These are phyloP conservation scores for Drosophila mojavensis DNA, from an alignment of 1,140 invertebrate species.

Conservation along the genomic window DNA sequence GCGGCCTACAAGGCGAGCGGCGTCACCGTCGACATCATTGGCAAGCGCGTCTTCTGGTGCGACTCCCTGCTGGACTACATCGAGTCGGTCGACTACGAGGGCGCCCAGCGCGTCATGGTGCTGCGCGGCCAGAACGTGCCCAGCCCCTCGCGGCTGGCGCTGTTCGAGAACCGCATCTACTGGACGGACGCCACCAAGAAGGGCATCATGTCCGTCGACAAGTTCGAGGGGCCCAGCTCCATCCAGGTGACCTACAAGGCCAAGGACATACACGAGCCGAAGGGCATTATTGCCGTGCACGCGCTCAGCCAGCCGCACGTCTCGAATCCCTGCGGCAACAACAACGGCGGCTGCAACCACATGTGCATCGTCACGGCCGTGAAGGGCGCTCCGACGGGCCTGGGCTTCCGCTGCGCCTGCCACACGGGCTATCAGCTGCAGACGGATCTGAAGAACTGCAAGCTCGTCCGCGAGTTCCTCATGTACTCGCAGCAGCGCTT, in stretches of 20 bases:
- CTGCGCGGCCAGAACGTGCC: slow-evolving; percentile 93
- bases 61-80: slow-evolving; percentile 98
- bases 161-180: slow-evolving; percentile 96
- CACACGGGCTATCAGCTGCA: slow-evolving; percentile 94
- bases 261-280: slow-evolving; percentile 91
- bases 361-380: slow-evolving; percentile 96
- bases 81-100: slow-evolving; percentile 98
- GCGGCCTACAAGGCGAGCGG: slow-evolving; percentile 96
- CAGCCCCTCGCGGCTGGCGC: slow-evolving; percentile 91
- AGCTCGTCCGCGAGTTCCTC: slow-evolving; percentile 94
- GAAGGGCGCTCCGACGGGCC: slow-evolving; percentile 89
- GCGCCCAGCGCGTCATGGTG: slow-evolving; percentile 91
- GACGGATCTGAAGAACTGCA: slow-evolving; percentile 92
- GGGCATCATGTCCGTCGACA: slow-evolving; percentile 95
- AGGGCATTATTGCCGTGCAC: slow-evolving; percentile 93
- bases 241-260: slow-evolving; percentile 93
- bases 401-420: slow-evolving; percentile 97
- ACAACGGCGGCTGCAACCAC: slow-evolving; percentile 96
- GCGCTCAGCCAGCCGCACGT: slow-evolving; percentile 90
- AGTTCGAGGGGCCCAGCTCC: slow-evolving; percentile 91
- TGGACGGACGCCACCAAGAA: slow-evolving; percentile 99
- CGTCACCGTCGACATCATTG: slow-evolving; percentile 93
- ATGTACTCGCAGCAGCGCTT: slow-evolving; percentile 99
- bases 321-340: slow-evolving; percentile 94
- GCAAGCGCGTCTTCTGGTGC: slow-evolving; percentile 97